Evolutionary conservation across 2,888 invertebrate genomes (phyloP).

Genomic region (Sericinus montela): DNA sequence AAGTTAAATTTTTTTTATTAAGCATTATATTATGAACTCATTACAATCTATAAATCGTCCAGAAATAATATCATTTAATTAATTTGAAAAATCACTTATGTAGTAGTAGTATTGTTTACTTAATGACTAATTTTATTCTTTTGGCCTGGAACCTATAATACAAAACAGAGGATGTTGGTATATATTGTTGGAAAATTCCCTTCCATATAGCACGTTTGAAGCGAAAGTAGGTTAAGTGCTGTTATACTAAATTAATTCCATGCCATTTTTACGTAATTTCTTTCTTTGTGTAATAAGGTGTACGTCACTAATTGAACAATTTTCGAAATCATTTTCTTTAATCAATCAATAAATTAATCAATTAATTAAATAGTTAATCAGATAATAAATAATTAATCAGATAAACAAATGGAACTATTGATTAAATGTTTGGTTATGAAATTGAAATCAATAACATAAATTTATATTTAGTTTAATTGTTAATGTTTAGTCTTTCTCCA

Average conservation of each 20-base stretch:
- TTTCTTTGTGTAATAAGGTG: not conserved
- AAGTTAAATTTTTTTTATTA: too few relatives aligned
- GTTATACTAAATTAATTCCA: conserved; percentile 3
- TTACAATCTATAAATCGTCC: too few relatives aligned
- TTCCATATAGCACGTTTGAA: conserved; percentile 2
- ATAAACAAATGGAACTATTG: too few relatives aligned
- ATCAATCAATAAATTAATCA: too few relatives aligned
- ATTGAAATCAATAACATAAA: too few relatives aligned
- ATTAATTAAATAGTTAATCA: too few relatives aligned
- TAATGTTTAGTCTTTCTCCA: too few relatives aligned
- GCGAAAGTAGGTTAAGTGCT: conserved; percentile 12
- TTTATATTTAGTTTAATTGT: too few relatives aligned
- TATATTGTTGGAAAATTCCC: conserved; percentile 8
- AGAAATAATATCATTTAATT: too few relatives aligned
- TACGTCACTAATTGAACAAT: not conserved
- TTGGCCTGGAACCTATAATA: not conserved
- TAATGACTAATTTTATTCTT: not conserved
- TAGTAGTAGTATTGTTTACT: not conserved
- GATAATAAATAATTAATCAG: too few relatives aligned
- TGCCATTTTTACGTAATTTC: conserved; percentile 4
- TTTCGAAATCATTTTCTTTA: not conserved
- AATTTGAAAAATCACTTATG: not conserved
- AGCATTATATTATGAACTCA: too few relatives aligned
- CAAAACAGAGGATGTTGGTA: conserved; percentile 7
- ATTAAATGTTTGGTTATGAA: too few relatives aligned